Conservation (phyloP, 2,888 invertebrate genomes). For the Heliconius aoede region DNA sequence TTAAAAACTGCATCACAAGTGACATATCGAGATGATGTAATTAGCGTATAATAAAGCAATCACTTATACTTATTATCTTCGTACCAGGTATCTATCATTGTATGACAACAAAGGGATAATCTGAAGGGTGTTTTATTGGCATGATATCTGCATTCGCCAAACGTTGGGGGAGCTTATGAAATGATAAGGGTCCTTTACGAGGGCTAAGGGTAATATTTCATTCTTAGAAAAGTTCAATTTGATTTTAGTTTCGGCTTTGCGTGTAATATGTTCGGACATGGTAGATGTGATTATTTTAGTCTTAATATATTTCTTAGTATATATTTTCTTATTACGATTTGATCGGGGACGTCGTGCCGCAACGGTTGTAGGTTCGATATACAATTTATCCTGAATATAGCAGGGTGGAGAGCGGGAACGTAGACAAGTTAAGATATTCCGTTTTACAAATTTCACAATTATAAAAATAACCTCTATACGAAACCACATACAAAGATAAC, state of each 20-base stretch:
- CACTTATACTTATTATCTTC: constrained; percentile 14
- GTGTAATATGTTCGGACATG: not conserved
- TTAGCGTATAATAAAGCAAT: constrained; percentile 30
- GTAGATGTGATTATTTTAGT: not conserved
- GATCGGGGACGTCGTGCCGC: no score
- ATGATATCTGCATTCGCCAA: constrained; percentile 42
- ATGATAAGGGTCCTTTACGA: constrained; percentile 14
- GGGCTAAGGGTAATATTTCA: constrained; percentile 12
- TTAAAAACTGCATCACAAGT: not conserved
- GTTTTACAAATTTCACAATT: no score
- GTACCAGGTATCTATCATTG: constrained; percentile 18
- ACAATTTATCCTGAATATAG: no score
- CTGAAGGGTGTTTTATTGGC: constrained; percentile 40
- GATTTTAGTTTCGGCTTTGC: constrained; percentile 15
- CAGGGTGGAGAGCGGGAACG: no score
- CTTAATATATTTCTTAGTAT: not conserved
- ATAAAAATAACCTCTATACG: not conserved
- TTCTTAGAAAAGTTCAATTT: constrained; percentile 26
- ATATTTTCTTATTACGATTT: not conserved
- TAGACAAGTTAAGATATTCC: no score
- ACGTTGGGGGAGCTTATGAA: constrained; percentile 32
- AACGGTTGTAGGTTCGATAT: no score
- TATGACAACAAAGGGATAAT: constrained; percentile 38
- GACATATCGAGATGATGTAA: constrained; percentile 11
- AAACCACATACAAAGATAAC: constrained; percentile 23